Evolutionary conservation across 2,888 invertebrate genomes (phyloP).

Genomic region (Periphyllus acericola): DNA sequence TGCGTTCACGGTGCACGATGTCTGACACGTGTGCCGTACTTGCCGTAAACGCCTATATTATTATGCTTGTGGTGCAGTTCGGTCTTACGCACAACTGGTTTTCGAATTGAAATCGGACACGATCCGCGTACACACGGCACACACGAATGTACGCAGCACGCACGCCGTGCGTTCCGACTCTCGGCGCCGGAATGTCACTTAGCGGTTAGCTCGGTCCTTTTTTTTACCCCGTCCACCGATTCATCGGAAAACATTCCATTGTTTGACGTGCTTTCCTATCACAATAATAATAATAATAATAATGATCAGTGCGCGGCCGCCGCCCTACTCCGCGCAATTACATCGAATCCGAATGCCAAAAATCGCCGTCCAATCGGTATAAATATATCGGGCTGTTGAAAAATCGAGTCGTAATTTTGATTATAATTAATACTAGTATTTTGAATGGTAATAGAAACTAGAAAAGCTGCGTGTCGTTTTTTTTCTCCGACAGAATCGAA

Average conservation of each 20-base stretch:
- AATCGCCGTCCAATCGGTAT: too few species aligned
- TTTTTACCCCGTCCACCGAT: neutral
- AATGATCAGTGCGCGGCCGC: neutral
- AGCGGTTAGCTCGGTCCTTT: conserved; percentile 1
- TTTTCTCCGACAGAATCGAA: too few species aligned
- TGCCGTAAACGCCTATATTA: too few species aligned
- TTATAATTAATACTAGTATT: too few species aligned
- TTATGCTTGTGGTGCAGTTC: conserved; percentile 7
- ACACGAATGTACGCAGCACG: neutral
- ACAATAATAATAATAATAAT: too few species aligned
- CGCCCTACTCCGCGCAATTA: neutral
- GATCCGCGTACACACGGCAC: neutral
- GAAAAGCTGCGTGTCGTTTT: too few species aligned
- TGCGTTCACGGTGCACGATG: too few species aligned
- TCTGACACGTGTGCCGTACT: too few species aligned
- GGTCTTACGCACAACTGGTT: conserved; percentile 38
- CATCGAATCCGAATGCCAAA: neutral
- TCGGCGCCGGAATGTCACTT: conserved; percentile 36
- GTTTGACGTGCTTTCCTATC: neutral
- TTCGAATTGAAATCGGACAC: conserved; percentile 44
- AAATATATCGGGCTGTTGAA: too few species aligned
- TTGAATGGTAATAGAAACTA: too few species aligned
- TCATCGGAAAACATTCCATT: conserved; percentile 38
- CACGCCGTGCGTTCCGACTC: neutral
- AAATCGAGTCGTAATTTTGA: too few species aligned